Percentiles rank a stretch among this genome's conserved stretches.
phyloP scores from a whole-genome alignment of 2,797 vertebrate genomes.

The Pseudochaenichthys georgianus region DNA sequence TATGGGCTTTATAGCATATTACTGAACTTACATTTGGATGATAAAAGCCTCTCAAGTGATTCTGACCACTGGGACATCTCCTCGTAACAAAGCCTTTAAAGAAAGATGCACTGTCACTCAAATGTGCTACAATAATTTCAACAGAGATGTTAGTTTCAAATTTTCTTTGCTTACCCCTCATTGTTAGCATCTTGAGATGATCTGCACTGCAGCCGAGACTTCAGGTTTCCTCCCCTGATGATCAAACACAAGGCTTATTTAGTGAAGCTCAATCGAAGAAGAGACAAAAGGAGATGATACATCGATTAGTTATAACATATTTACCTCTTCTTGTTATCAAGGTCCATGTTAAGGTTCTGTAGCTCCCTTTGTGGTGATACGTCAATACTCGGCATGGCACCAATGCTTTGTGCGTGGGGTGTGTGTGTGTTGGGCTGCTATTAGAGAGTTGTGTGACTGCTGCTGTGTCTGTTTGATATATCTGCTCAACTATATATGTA shows the following conservation, averaged over 20 bases:
- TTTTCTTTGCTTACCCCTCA: slow-evolving; percentile 64
- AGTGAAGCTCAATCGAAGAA: neutral
- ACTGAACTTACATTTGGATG: slow-evolving; percentile 87
- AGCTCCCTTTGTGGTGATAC: slow-evolving; percentile 56
- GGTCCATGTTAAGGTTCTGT: slow-evolving; percentile 70
- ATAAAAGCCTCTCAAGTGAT: slow-evolving; percentile 88
- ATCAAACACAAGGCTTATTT: slow-evolving; percentile 30
- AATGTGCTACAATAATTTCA: neutral
- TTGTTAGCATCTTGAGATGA: slow-evolving; percentile 37
- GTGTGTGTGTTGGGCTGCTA: slow-evolving; percentile 10
- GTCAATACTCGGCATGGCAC: slow-evolving; percentile 72
- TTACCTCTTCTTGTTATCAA: slow-evolving; percentile 73
- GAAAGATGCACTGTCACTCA: slow-evolving; percentile 18
- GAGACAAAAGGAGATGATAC: neutral
- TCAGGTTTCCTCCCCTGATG: slow-evolving; percentile 62
- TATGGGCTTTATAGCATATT: neutral
- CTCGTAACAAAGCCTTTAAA: slow-evolving; percentile 83
- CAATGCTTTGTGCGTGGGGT: neutral
- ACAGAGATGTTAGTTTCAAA: neutral
- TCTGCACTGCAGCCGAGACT: slow-evolving; percentile 57
- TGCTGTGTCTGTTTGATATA: slow-evolving; percentile 31
- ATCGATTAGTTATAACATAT: neutral
- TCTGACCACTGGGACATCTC: slow-evolving; percentile 89
- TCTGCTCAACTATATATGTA: slow-evolving; percentile 41
- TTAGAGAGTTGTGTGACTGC: neutral